Evolutionary conservation across 2,888 invertebrate species (phyloP).

Genomic region (Criorhina ranunculi): DNA sequence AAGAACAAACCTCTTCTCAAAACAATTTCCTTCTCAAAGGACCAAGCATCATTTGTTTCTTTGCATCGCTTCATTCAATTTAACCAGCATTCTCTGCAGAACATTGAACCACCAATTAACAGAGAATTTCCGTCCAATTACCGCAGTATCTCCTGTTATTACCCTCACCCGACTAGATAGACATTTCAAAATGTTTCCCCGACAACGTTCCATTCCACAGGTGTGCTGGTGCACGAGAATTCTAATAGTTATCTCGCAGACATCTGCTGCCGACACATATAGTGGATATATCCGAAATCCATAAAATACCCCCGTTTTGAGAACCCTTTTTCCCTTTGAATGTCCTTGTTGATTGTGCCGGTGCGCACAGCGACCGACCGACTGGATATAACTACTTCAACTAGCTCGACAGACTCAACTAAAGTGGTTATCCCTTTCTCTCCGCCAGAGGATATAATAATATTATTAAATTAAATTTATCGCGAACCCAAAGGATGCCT

Average conservation of each 20-base stretch:
- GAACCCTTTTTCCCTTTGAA: constrained; percentile 41
- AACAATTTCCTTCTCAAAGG: too few relatives aligned
- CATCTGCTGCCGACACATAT: constrained; percentile 72
- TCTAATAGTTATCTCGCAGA: constrained; percentile 60
- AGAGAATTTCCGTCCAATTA: constrained; percentile 70
- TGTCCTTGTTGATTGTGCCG: constrained; percentile 31
- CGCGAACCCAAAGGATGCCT: constrained; percentile 60
- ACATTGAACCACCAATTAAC: constrained; percentile 67
- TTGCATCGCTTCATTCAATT: constrained; percentile 6
- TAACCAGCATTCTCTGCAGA: constrained; percentile 9
- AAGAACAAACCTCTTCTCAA: too few relatives aligned
- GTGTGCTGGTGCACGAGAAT: constrained; percentile 44
- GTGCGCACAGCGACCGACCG: constrained; percentile 3
- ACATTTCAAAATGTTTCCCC: constrained; percentile 34
- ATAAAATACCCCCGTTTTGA: constrained; percentile 44
- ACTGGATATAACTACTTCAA: constrained; percentile 64
- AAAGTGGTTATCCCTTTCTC: constrained; percentile 70
- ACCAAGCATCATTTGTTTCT: neutral
- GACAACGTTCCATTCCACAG: constrained; percentile 59
- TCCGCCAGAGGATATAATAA: constrained; percentile 48
- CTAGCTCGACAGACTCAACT: constrained; percentile 50
- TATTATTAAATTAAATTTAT: constrained; percentile 77
- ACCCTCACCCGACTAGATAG: constrained; percentile 29
- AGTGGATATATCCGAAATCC: constrained; percentile 69
- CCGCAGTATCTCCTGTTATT: constrained; percentile 35